Evolutionary conservation across 1,140 invertebrate genomes (phyloP).

Genomic region (Heliconius himera): DNA sequence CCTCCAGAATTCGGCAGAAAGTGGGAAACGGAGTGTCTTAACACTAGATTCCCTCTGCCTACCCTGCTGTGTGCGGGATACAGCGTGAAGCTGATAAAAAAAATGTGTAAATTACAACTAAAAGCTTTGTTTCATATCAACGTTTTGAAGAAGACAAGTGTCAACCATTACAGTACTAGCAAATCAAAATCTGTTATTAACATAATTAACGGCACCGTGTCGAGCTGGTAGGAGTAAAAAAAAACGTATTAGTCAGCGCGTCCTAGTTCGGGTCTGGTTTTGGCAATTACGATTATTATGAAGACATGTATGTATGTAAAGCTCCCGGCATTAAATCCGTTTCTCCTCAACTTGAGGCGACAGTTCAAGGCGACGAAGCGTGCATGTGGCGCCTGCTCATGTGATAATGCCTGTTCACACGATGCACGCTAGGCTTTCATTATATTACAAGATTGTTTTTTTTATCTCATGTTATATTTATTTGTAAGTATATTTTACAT

Average conservation of each 20-base stretch:
- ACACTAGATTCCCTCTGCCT: too few species aligned
- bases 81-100: not conserved
- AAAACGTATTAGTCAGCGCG: constrained; percentile 59
- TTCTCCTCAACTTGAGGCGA: constrained; percentile 58
- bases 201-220: constrained; percentile 52
- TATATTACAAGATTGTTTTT: not conserved
- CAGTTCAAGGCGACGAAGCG: constrained; percentile 66
- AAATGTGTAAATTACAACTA: not conserved
- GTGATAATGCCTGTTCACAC: constrained; percentile 40
- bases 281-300: constrained; percentile 56
- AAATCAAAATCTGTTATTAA: constrained; percentile 39
- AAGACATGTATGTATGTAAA: constrained; percentile 39
- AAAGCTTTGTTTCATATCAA: not conserved
- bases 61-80: too few species aligned
- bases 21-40: too few species aligned
- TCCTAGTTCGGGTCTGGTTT: constrained; percentile 64
- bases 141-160: not conserved
- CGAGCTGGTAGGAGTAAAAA: constrained; percentile 49
- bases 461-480: not conserved
- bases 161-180: not conserved
- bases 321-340: constrained; percentile 62
- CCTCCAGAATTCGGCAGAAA: too few species aligned
- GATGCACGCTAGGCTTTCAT: constrained; percentile 12
- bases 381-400: constrained; percentile 46
- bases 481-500: not conserved